Conservation (phyloP, 1,140 invertebrate species). For the Drosophila biarmipes region DNA sequence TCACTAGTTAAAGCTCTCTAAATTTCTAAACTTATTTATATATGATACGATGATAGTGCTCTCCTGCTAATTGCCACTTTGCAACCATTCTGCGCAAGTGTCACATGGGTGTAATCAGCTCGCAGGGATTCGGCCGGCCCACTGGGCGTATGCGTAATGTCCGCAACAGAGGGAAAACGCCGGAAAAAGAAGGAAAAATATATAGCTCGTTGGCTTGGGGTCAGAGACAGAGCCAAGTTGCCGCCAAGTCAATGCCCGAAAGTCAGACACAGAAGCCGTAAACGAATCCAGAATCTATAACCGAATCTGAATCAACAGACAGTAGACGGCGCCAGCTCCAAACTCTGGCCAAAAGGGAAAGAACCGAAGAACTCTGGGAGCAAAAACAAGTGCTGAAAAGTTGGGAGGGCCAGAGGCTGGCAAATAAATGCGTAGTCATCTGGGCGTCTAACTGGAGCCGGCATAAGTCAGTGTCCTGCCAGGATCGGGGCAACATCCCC, state of each 20-base stretch:
- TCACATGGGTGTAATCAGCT: conserved; percentile 20
- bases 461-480: conserved; percentile 56
- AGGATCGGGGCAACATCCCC: neutral
- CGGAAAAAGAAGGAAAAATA: neutral
- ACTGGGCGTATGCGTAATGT: conserved; percentile 64
- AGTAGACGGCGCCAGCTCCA: conserved; percentile 41
- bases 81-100: neutral
- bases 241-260: conserved; percentile 50
- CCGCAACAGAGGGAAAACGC: conserved; percentile 5
- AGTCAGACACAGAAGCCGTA: conserved; percentile 33
- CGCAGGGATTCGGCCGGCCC: conserved; percentile 21
- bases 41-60: neutral
- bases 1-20: neutral
- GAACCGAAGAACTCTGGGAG: neutral
- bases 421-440: conserved; percentile 65
- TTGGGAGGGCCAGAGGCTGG: neutral
- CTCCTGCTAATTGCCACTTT: neutral
- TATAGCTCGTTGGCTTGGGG: conserved; percentile 36
- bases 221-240: conserved; percentile 50
- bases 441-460: conserved; percentile 78
- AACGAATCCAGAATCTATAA: conserved; percentile 49
- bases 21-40: too few relatives aligned
- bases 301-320: conserved; percentile 51
- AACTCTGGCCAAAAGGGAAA: conserved; percentile 14
- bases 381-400: conserved; percentile 31